phyloP scores from a whole-genome alignment of 2,113 vertebrate species.

The Nycticorax nycticorax region DNA sequence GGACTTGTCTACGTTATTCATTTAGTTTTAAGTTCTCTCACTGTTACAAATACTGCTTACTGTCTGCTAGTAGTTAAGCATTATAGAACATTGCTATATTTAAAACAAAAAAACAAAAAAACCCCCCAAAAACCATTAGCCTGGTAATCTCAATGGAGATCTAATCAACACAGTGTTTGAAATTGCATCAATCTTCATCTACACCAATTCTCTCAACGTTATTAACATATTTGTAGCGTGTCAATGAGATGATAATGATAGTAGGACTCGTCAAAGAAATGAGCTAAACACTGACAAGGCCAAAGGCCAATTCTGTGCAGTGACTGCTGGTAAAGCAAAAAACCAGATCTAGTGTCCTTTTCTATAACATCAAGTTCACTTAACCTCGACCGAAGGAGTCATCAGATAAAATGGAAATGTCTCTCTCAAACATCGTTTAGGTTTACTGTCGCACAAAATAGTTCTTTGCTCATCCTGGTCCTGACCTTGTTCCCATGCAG shows the following conservation, averaged over 20 bases:
- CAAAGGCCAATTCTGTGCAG: background rate
- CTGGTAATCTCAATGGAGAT: background rate
- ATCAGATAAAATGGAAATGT: background rate
- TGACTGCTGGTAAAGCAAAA: background rate
- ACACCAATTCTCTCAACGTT: background rate
- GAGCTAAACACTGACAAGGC: no score
- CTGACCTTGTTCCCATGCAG: background rate
- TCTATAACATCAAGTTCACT: background rate
- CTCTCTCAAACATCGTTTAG: background rate
- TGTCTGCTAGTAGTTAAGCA: background rate
- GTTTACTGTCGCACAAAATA: background rate
- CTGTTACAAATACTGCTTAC: background rate
- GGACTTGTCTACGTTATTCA: background rate
- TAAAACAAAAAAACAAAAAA: background rate
- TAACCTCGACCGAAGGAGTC: background rate
- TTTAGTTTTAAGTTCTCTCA: background rate
- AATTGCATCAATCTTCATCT: background rate
- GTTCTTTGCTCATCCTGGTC: background rate
- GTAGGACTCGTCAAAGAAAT: background rate
- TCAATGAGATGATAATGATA: background rate
- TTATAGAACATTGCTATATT: background rate
- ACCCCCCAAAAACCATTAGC: background rate
- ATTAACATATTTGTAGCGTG: background rate
- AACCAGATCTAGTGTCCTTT: background rate
- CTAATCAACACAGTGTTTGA: background rate